A percentile compares a stretch with the other conserved stretches of the same genome.
These are phyloP conservation scores for Eurystomus glaucurus DNA, from an alignment of 2,797 vertebrate genomes.

Conservation along the genomic window DNA sequence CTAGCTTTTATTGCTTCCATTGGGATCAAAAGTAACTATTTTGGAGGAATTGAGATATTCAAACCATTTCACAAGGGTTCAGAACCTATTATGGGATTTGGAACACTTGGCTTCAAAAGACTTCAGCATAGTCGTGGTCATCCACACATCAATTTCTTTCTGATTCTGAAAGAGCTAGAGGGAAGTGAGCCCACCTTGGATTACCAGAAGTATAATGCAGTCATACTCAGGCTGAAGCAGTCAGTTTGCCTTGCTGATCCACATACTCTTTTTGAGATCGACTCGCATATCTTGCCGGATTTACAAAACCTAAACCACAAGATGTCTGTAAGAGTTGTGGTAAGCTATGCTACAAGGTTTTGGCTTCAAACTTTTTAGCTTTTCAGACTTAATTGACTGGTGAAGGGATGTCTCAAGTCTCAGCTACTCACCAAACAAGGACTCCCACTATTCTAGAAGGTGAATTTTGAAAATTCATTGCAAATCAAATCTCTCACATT, in stretches of 20 bases:
- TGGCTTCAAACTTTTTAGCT: neutral
- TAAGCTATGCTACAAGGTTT: neutral
- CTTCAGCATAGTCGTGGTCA: neutral
- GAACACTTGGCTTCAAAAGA: neutral
- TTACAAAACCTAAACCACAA: neutral
- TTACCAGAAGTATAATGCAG: neutral
- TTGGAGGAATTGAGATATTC: neutral
- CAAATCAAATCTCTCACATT: neutral
- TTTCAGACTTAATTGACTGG: neutral
- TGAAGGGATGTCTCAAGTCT: neutral
- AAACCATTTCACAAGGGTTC: neutral
- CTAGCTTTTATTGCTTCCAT: neutral
- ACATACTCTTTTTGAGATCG: neutral
- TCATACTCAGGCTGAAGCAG: neutral
- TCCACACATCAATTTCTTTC: neutral
- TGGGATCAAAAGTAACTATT: neutral
- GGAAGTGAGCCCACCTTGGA: neutral
- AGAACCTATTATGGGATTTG: neutral
- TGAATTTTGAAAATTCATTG: neutral
- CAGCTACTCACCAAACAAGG: fast-evolving
- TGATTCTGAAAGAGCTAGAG: neutral
- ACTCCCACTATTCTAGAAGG: neutral
- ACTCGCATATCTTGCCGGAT: neutral
- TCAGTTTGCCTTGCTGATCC: neutral
- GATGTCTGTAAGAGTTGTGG: neutral